Conservation (phyloP, 2,797 vertebrate genomes). For the Anableps anableps region DNA sequence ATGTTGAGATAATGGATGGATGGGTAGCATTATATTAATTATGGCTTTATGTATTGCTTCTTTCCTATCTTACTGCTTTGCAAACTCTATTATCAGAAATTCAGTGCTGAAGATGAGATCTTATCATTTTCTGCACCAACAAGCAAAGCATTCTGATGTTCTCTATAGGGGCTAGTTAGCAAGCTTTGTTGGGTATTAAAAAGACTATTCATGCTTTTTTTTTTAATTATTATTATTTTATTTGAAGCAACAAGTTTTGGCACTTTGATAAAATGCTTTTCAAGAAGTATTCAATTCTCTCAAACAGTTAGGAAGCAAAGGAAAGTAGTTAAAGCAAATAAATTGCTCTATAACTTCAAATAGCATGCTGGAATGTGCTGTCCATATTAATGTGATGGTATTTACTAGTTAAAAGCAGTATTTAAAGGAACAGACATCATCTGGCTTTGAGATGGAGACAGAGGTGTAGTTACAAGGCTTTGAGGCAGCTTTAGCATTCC, state of each 20-base stretch:
- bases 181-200: not conserved
- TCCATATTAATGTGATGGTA: slow-evolving; percentile 43
- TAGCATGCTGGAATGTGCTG: slow-evolving; percentile 14
- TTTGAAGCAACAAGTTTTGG: slow-evolving; percentile 2
- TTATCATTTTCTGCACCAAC: not conserved
- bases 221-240: slow-evolving; percentile 11
- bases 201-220: not conserved
- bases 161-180: not conserved
- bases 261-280: slow-evolving; percentile 7
- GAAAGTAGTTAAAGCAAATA: slow-evolving; percentile 38
- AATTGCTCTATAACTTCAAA: slow-evolving; percentile 52
- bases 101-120: not conserved
- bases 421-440: slow-evolving; percentile 10
- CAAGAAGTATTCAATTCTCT: slow-evolving; percentile 4
- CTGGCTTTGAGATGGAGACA: slow-evolving; percentile 1
- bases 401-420: slow-evolving; percentile 22
- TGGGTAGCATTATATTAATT: too few relatives aligned
- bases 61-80: too few relatives aligned
- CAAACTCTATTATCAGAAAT: too few relatives aligned
- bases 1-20: too few relatives aligned
- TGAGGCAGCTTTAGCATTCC: not conserved
- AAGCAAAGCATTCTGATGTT: not conserved
- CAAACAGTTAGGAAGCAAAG: slow-evolving; percentile 15
- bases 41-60: too few relatives aligned
- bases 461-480: slow-evolving; percentile 11